Evolutionary conservation across 1,140 invertebrate genomes (phyloP), one percentile per base, ranked within the genome.

Genomic region (Latrodectus geometricus): DNA sequence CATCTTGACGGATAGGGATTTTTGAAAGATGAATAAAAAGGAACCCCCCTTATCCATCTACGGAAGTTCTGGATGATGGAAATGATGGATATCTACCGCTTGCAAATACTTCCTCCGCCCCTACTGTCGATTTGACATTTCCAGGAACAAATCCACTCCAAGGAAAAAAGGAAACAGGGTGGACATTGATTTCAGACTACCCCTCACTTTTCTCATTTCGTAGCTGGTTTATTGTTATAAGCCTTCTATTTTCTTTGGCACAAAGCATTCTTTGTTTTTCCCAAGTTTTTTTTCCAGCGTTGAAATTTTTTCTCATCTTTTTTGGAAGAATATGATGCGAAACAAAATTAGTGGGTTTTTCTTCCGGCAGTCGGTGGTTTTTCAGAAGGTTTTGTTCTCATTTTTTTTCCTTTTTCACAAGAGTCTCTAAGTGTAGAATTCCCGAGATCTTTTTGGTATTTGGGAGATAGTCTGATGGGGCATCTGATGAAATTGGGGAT

Each of bases 161-260:
- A 17, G 54, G 17, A 14, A 11, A 21, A 69, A 12, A 73, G 54
- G 11, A 61, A n/a, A 7, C 3, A 7, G 70, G 70, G 5, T n/a
- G 70, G 35, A 23, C 70, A 73, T 70, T 70, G 68, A 70, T 70
- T 70, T 70, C 68, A 23, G 14, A 3, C 17, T 23, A 21, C 48
- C 8, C 35, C 23, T 9, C 48, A 15, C 48, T 73, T 73, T 73
- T 73, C 70, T 73, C 70, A 73, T 73, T 73, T 50, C 9, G 35
- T 49, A 8, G 23, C 4, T 50, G 48, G 70, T 21, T 73, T 73
- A 73, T 73, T 73, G 70, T 73, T 73, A 73, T 73, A 73, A 73
- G 70, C 70, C 70, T 23, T 49, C 70, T 73, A 73, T 73, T 73
- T 73, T 73, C 70, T 73, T 73, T 73, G n/a, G n/a, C 70, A 73